Conservation (phyloP, 2,888 invertebrate species). For the Microchrysa polita region DNA sequence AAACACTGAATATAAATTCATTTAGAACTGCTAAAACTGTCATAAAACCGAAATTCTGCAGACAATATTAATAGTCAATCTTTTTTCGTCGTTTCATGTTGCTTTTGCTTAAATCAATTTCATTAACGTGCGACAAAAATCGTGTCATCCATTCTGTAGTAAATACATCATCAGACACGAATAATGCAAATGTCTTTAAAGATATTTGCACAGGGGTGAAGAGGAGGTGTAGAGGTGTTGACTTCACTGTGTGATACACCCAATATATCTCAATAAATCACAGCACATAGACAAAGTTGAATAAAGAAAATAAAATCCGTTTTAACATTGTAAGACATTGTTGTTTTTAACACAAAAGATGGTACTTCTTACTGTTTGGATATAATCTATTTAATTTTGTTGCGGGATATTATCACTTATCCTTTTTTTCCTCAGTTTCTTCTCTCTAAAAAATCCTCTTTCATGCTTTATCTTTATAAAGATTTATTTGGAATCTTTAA, state of each 20-base stretch:
- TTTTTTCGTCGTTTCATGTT: no score
- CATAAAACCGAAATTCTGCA: no score
- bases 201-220: background rate
- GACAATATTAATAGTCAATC: no score
- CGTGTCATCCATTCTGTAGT: background rate
- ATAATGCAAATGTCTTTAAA: no score
- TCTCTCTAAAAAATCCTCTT: slow-evolving; percentile 3
- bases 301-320: slow-evolving; percentile 44
- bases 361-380: no score
- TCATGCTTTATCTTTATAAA: slow-evolving; percentile 1
- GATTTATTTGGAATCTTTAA: slow-evolving; percentile 23
- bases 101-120: no score
- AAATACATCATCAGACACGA: no score
- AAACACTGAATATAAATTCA: no score
- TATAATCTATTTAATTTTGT: no score
- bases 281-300: slow-evolving; percentile 48
- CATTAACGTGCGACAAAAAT: slow-evolving; percentile 27
- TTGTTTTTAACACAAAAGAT: background rate
- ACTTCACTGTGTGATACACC: slow-evolving; percentile 35
- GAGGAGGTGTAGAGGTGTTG: slow-evolving; percentile 19
- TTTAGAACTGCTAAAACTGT: no score
- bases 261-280: slow-evolving; percentile 50
- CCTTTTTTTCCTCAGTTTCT: background rate
- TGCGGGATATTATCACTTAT: no score
- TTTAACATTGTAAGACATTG: slow-evolving; percentile 34